Conservation (phyloP, 2,888 invertebrate species). For the Cremastinae sp. region DNA sequence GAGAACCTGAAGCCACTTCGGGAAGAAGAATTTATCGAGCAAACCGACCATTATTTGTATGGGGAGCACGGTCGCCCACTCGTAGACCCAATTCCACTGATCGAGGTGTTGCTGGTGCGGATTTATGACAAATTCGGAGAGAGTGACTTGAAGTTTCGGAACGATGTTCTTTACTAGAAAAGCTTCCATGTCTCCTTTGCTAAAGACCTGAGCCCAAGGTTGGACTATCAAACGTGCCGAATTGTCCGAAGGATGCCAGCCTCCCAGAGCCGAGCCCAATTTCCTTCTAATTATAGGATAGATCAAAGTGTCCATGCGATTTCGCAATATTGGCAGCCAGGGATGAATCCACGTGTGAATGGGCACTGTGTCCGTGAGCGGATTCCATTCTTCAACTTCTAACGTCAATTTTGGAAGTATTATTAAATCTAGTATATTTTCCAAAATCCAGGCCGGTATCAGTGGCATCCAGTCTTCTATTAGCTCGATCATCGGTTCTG, state of each 20-base stretch:
- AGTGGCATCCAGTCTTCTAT: constrained; percentile 91
- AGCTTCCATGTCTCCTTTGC: constrained; percentile 88
- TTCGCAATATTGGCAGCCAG: constrained; percentile 92
- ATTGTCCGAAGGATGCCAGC: constrained; percentile 97
- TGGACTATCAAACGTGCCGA: constrained; percentile 95
- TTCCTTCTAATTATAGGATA: constrained; percentile 96
- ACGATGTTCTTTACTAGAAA: constrained; percentile 93
- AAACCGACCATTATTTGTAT: constrained; percentile 88
- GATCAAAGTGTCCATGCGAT: constrained; percentile 83
- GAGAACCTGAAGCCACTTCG: constrained; percentile 93
- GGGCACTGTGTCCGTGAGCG: constrained; percentile 95
- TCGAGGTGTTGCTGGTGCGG: constrained; percentile 89
- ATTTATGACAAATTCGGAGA: constrained; percentile 86
- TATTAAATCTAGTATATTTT: constrained; percentile 90
- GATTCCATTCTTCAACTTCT: constrained; percentile 96
- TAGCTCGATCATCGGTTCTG: constrained; percentile 89
- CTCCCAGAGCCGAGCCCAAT: constrained; percentile 91
- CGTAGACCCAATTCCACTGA: constrained; percentile 96
- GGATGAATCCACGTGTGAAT: constrained; percentile 99
- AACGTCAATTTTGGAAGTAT: constrained; percentile 88
- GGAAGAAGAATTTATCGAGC: constrained; percentile 94
- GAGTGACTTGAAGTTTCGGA: constrained; percentile 89
- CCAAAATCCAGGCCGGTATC: constrained; percentile 91
- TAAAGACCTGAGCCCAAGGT: constrained; percentile 93
- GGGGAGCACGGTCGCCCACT: constrained; percentile 94